Conservation (phyloP, 37 sponge, comb jelly and placozoan species). For the Crambe crambe region DNA sequence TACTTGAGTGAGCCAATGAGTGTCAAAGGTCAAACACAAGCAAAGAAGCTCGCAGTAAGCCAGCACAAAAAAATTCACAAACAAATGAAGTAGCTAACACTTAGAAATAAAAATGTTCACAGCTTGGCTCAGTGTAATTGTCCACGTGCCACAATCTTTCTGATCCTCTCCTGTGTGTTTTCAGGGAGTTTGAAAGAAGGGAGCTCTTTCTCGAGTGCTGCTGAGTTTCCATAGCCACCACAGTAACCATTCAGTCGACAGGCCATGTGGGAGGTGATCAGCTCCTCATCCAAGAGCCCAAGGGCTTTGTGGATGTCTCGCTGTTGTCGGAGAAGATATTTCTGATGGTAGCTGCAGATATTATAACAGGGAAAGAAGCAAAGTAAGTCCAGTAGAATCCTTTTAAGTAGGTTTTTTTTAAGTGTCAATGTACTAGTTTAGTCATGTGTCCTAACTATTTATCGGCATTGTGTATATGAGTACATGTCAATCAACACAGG, state of each 20-base stretch:
- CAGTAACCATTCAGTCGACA: slow-evolving; percentile 86
- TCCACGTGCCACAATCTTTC: slow-evolving; percentile 49
- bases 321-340: slow-evolving; percentile 89
- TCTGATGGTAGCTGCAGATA: slow-evolving; percentile 88
- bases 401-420: too few species aligned
- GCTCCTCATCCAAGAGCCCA: slow-evolving; percentile 70
- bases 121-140: slow-evolving; percentile 9
- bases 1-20: slow-evolving; percentile 38
- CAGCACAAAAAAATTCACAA: neutral
- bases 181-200: slow-evolving; percentile 59
- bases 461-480: too few species aligned
- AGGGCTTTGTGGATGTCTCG: slow-evolving; percentile 68
- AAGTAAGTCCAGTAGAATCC: too few species aligned
- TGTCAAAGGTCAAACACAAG: slow-evolving; percentile 10
- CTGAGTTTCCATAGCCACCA: slow-evolving; percentile 75
- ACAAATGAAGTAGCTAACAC: neutral
- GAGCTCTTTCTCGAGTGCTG: slow-evolving; percentile 75
- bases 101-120: neutral
- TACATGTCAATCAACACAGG: neutral
- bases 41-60: neutral
- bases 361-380: neutral
- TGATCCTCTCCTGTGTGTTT: slow-evolving; percentile 31
- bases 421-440: too few species aligned
- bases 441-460: too few species aligned
- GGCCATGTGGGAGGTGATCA: slow-evolving; percentile 79